A percentile compares a stretch with the other conserved stretches of the same genome.
Evolutionary conservation across 2,113 vertebrate species (phyloP).

Genomic region (Neodon shergylaensis): DNA sequence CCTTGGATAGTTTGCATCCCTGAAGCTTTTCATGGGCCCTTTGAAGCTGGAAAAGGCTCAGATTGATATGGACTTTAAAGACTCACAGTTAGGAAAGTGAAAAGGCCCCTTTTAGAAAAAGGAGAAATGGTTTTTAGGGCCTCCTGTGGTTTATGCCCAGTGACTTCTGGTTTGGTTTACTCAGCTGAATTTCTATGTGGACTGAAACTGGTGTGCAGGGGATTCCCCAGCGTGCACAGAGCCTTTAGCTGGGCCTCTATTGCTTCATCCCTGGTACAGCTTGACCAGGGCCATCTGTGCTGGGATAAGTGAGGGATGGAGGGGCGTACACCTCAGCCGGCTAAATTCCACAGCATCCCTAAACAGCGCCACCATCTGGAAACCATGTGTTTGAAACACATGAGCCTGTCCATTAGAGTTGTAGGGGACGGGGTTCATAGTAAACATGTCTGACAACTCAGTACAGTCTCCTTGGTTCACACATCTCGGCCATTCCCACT

Average conservation of each 20-base stretch:
- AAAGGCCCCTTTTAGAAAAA: not conserved
- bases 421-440: no score
- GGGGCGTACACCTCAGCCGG: not conserved
- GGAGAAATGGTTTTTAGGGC: not conserved
- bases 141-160: accelerated
- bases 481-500: accelerated
- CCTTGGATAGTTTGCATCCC: not conserved
- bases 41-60: not conserved
- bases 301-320: not conserved
- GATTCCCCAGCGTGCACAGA: not conserved
- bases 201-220: accelerated
- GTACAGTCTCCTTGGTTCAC: not conserved
- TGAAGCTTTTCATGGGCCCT: not conserved
- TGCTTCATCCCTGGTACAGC: not conserved
- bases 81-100: not conserved
- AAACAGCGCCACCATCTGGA: not conserved
- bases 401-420: not conserved
- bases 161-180: not conserved
- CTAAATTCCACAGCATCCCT: not conserved
- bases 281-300: accelerated
- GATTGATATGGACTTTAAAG: not conserved
- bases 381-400: not conserved
- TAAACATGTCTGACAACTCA: not conserved
- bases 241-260: not conserved
- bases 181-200: not conserved